Conservation (phyloP, 2,888 invertebrate genomes). For the Malthinus flaveolus region DNA sequence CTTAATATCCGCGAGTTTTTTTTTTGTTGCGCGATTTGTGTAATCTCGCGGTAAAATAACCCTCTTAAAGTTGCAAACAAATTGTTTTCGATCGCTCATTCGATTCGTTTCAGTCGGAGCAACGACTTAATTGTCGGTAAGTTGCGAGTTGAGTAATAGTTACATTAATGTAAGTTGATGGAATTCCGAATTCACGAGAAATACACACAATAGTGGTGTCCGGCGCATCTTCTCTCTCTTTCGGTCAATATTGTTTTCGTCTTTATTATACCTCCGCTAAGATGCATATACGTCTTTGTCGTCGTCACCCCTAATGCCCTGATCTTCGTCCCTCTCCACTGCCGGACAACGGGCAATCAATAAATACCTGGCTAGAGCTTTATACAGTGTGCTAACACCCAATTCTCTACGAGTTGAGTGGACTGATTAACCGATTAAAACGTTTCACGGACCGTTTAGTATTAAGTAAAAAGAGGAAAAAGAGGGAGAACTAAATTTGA, state of each 20-base stretch:
- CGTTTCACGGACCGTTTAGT: conserved; percentile 6
- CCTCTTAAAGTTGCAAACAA: conserved; percentile 18
- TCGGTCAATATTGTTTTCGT: conserved; percentile 26
- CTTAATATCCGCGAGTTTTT: no score
- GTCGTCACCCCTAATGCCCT: conserved; percentile 36
- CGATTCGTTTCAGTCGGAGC: conserved; percentile 2
- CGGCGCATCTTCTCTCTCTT: conserved; percentile 35
- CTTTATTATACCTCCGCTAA: conserved; percentile 33
- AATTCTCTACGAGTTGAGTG: conserved; percentile 13
- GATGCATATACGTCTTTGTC: conserved; percentile 36
- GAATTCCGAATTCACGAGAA: conserved; percentile 16
- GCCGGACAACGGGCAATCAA: conserved; percentile 44
- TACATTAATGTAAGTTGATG: no score
- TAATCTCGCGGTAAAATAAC: background rate
- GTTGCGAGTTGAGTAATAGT: no score
- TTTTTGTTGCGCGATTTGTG: no score
- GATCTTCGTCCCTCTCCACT: conserved; percentile 34
- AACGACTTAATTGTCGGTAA: no score
- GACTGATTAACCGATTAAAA: conserved; percentile 13
- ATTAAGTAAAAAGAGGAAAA: conserved; percentile 6
- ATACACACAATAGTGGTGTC: conserved; percentile 38
- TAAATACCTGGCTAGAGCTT: conserved; percentile 35
- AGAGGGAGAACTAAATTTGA: background rate
- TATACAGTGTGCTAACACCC: conserved; percentile 1
- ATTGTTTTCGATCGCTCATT: conserved; percentile 11